Evolutionary conservation across 2,888 invertebrate species (phyloP), one percentile per base, ranked within the genome.

Genomic region (Tridacna gigas): DNA sequence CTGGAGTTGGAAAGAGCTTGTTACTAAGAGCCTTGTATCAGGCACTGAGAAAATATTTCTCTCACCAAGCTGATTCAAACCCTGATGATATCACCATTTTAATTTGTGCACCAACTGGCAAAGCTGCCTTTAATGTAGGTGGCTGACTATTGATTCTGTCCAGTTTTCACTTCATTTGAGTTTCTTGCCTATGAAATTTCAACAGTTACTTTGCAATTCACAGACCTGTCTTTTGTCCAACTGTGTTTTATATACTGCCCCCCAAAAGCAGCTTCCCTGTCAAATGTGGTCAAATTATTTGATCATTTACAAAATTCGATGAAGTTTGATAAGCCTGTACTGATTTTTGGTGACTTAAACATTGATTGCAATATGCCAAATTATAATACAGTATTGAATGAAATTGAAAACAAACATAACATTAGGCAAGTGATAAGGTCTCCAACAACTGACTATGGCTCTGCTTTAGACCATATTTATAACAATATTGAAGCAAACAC

Each of bases 1-100:
- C 83, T 56, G 88, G 84, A 63, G 86, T 88, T 73, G 86, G 86
- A 13, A 88, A 88, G 67, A 79, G 80, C 63, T 63, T 83, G 61
- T 66, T 88, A 15, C 76, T 79, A 28, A 78, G 45, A 56, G 79
- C 77, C 20, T 26, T 83, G 18, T 83, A 79, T 77, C 83, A 83
- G 37, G 79, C 79, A 25, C 51, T 79, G 66, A 15, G 51, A 13
- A 71, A 47, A 25, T 71, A 47, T 47, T 71, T 28, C 48, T 47
- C 7, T 47, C 18, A n/a, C 45, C n/a, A 66, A 79, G 56, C 26
- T 48, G 76, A 73, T 65, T 47, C 51, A 73, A 77, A 73, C 48
- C 80, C 80, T n/a, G 78, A 84, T 61, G 37, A 65, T 26, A 25
- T 79, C 26, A 75, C 76, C 28, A 26, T 82, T 60, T 48, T 81